Percentiles rank a stretch among this genome's conserved stretches.
phyloP scores from a whole-genome alignment of 2,797 vertebrate species.

The Distichodus sexfasciatus region DNA sequence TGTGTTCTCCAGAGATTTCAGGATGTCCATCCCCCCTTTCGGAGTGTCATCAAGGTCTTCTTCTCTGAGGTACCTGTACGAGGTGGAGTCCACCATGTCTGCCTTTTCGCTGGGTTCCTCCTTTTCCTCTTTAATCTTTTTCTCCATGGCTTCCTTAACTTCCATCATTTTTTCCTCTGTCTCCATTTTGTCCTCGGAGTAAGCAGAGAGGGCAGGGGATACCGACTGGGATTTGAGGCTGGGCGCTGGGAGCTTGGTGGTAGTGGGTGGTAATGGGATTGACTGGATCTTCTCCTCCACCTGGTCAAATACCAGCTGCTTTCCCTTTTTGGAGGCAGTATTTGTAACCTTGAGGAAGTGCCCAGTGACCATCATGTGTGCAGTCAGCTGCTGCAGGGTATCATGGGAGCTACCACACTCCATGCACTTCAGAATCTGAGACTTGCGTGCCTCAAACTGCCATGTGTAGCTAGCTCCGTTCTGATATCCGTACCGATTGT shows the following conservation, averaged over 20 bases:
- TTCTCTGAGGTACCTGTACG: constrained; percentile 90
- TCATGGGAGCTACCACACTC: constrained; percentile 98
- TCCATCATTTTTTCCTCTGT: constrained; percentile 64
- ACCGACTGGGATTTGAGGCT: constrained; percentile 82
- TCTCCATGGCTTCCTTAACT: constrained; percentile 66
- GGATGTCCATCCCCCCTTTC: constrained; percentile 90
- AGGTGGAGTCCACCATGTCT: constrained; percentile 54
- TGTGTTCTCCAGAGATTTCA: constrained; percentile 95
- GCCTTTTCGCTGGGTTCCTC: constrained; percentile 74
- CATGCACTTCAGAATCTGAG: constrained; percentile 99
- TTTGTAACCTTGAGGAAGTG: constrained; percentile 97
- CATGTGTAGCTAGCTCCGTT: constrained; percentile 98
- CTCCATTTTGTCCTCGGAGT: constrained; percentile 79
- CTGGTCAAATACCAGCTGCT: constrained; percentile 91
- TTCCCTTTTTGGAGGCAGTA: constrained; percentile 95
- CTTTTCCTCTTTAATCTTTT: constrained; percentile 89
- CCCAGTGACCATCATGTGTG: constrained; percentile 99
- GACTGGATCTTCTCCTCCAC: constrained; percentile 95
- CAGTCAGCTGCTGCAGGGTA: constrained; percentile 95
- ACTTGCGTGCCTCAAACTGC: constrained; percentile 98
- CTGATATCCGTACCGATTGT: constrained; percentile 97
- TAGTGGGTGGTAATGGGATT: constrained; percentile 91
- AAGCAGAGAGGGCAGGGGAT: constrained; percentile 73
- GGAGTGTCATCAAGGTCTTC: constrained; percentile 91
- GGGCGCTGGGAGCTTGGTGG: constrained; percentile 81